Evolutionary conservation across 2,888 invertebrate species (phyloP).

Genomic region (Brachyptera risi): DNA sequence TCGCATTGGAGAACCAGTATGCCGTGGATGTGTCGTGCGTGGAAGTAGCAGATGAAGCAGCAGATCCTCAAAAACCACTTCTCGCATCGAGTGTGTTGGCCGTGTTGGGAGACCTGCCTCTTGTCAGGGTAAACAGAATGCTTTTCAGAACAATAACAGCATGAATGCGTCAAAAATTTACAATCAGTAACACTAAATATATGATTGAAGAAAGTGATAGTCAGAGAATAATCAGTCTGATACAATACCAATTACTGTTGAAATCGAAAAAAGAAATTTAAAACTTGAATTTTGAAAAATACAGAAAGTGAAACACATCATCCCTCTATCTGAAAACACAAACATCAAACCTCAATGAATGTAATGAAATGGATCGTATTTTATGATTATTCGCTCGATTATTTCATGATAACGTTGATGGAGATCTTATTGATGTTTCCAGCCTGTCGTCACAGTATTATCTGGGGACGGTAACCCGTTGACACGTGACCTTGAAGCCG

Average conservation of each 20-base stretch:
- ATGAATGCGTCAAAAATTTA: background rate
- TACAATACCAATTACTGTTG: too few relatives aligned
- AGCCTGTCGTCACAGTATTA: slow-evolving; percentile 60
- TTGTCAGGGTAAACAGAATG: slow-evolving; percentile 42
- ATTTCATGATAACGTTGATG: background rate
- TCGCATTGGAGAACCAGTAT: slow-evolving; percentile 69
- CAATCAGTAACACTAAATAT: too few relatives aligned
- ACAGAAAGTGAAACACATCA: too few relatives aligned
- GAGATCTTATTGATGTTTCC: slow-evolving; percentile 37
- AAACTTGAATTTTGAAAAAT: too few relatives aligned
- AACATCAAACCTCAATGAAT: too few relatives aligned
- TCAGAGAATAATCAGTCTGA: too few relatives aligned
- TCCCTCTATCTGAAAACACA: too few relatives aligned
- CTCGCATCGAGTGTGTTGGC: slow-evolving; percentile 40
- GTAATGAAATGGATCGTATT: too few relatives aligned
- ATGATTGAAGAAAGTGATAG: too few relatives aligned
- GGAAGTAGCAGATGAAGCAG: slow-evolving; percentile 51
- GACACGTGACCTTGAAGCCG: slow-evolving; percentile 46
- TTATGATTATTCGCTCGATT: background rate
- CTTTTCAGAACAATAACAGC: background rate
- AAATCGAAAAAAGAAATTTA: too few relatives aligned
- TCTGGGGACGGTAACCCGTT: slow-evolving; percentile 40
- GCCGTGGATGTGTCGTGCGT: slow-evolving; percentile 57
- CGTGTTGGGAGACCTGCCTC: slow-evolving; percentile 42
- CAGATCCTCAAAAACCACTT: slow-evolving; percentile 45